Conservation (phyloP, 92 coral and sea anemone genomes). For the Actinostola sp. region DNA sequence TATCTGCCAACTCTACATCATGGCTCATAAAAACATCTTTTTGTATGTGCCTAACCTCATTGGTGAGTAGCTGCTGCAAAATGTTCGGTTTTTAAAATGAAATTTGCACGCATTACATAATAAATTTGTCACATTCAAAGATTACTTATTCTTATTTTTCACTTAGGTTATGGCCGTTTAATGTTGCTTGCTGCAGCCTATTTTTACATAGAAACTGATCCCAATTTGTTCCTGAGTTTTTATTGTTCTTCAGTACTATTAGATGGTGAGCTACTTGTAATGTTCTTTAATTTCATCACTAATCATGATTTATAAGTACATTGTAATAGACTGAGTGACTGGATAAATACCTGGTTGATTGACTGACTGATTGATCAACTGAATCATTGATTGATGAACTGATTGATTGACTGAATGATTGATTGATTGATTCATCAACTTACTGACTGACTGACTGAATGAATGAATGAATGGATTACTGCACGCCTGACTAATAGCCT, state of each 20-base stretch:
- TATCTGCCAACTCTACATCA: no score
- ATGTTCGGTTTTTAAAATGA: neutral
- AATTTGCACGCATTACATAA: no score
- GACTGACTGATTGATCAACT: no score
- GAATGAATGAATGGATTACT: neutral
- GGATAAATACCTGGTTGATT: no score
- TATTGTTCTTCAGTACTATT: conserved; percentile 71
- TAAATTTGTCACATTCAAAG: neutral
- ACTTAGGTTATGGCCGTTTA: conserved; percentile 78
- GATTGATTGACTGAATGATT: no score
- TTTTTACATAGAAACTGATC: conserved; percentile 55
- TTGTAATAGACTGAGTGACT: no score
- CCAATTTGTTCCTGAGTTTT: conserved; percentile 59
- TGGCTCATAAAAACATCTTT: conserved; percentile 46
- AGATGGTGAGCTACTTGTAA: conserved; percentile 68
- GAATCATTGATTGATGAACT: no score
- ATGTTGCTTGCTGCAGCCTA: conserved; percentile 67
- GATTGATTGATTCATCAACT: no score
- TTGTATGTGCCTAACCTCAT: conserved; percentile 77
- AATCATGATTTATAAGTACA: no score
- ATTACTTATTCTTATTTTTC: neutral
- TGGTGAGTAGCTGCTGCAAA: conserved; percentile 46
- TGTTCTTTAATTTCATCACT: neutral
- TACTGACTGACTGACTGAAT: no score
- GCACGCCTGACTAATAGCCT: neutral